These are phyloP conservation scores for Cyphomyrus plagiostoma DNA, from an alignment of 2,113 vertebrate genomes.

Conservation along the genomic window DNA sequence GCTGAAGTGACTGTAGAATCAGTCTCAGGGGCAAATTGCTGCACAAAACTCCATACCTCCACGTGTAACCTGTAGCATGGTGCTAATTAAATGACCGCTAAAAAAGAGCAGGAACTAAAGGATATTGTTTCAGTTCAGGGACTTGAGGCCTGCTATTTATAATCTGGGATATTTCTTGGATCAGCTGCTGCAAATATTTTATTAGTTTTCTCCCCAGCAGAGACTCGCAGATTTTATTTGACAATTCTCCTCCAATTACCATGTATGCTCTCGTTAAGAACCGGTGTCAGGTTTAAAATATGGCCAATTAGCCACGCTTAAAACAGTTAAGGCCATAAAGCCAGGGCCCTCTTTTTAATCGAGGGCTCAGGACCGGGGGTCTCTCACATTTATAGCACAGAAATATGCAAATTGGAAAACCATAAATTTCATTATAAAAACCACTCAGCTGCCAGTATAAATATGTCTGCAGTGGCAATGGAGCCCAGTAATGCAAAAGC, in stretches of 20 bases:
- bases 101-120: background rate
- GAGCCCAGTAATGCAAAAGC: background rate
- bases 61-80: background rate
- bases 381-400: background rate
- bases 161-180: background rate
- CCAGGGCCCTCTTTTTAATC: background rate
- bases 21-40: background rate
- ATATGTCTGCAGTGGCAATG: background rate
- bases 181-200: background rate
- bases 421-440: background rate
- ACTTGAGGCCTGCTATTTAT: background rate
- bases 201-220: background rate
- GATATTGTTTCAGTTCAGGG: background rate
- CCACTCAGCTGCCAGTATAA: slow-evolving; percentile 11
- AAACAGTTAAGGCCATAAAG: background rate
- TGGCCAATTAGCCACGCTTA: slow-evolving; percentile 3
- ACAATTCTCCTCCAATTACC: slow-evolving; percentile 5
- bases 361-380: background rate
- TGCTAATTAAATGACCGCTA: background rate
- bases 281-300: background rate
- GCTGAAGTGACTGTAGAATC: background rate
- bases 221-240: background rate
- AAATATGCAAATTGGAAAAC: slow-evolving; percentile 7
- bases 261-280: background rate
- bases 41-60: background rate